Evolutionary conservation across 2,888 invertebrate genomes (phyloP).

Genomic region (Odontocolon sp.): DNA sequence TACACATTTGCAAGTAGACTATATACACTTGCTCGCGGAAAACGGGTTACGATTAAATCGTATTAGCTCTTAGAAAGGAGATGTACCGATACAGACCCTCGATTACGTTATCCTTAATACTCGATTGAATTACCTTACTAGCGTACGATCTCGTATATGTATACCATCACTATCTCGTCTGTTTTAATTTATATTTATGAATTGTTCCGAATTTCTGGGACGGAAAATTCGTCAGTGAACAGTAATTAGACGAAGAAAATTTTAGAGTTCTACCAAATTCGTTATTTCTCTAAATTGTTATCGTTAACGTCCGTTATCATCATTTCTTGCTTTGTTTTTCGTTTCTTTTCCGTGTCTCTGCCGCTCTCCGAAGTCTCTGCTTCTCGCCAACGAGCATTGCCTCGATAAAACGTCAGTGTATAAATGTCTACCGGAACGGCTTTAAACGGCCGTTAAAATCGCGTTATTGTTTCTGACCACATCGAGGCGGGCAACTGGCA

Average conservation of each 20-base stretch:
- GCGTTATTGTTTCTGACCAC: constrained; percentile 76
- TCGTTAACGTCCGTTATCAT: too few species aligned
- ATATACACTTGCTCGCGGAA: constrained; percentile 62
- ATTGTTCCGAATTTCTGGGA: too few species aligned
- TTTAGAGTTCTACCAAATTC: too few species aligned
- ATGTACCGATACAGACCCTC: constrained; percentile 62
- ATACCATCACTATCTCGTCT: constrained; percentile 37
- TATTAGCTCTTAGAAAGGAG: constrained; percentile 64
- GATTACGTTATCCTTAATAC: constrained; percentile 62
- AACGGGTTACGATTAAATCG: constrained; percentile 72
- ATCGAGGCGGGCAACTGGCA: constrained; percentile 33
- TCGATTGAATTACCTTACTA: constrained; percentile 61
- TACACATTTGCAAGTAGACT: background rate
- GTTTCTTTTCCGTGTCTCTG: background rate
- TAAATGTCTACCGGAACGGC: constrained; percentile 69
- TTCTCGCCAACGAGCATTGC: background rate
- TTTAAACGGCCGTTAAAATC: constrained; percentile 75
- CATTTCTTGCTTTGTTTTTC: too few species aligned
- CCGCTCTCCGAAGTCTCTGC: background rate
- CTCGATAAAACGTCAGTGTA: constrained; percentile 71
- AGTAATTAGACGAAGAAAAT: too few species aligned
- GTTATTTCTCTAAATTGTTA: too few species aligned
- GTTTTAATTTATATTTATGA: too few species aligned
- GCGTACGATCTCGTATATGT: constrained; percentile 33
- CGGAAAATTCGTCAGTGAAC: too few species aligned